A percentile compares a stretch with the other conserved stretches of the same genome.
Conservation (phyloP, 1,140 invertebrate species). For the Wiebesia pumilae region DNA sequence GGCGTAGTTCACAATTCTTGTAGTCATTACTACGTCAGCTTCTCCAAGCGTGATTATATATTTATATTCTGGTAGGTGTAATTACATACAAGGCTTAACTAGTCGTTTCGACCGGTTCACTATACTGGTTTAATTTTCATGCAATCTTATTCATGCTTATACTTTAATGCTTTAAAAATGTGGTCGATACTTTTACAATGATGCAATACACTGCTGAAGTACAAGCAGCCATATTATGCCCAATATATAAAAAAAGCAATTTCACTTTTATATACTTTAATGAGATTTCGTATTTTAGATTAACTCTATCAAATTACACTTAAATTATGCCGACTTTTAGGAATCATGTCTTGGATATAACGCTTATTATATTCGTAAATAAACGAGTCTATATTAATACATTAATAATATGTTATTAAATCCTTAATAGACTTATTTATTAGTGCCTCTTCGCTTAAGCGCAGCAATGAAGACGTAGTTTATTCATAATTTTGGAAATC, state of each 20-base stretch:
- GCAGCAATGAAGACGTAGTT: not conserved
- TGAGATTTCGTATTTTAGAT: not conserved
- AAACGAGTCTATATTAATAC: not conserved
- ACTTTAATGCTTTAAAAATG: not conserved
- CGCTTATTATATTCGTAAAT: not conserved
- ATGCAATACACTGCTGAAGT: not conserved
- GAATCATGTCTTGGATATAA: not conserved
- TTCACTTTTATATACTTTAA: not conserved
- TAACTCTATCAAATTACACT: not conserved
- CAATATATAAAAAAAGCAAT: not conserved
- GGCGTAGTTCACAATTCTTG: conserved; percentile 5
- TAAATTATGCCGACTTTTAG: not conserved
- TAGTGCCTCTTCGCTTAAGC: not conserved
- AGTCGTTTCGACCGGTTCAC: not conserved
- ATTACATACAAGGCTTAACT: conserved; percentile 1
- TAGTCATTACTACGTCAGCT: not conserved
- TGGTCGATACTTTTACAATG: not conserved
- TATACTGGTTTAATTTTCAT: not conserved
- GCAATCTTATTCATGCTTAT: not conserved
- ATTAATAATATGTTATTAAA: not conserved
- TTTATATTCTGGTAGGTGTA: not conserved
- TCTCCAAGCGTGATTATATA: not conserved
- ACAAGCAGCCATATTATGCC: not conserved
- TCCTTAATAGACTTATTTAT: not conserved
- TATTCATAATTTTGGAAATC: not conserved